Evolutionary conservation across 2,888 invertebrate genomes (phyloP), one percentile per base, ranked within the genome.

Genomic region (Myathropa florea): DNA sequence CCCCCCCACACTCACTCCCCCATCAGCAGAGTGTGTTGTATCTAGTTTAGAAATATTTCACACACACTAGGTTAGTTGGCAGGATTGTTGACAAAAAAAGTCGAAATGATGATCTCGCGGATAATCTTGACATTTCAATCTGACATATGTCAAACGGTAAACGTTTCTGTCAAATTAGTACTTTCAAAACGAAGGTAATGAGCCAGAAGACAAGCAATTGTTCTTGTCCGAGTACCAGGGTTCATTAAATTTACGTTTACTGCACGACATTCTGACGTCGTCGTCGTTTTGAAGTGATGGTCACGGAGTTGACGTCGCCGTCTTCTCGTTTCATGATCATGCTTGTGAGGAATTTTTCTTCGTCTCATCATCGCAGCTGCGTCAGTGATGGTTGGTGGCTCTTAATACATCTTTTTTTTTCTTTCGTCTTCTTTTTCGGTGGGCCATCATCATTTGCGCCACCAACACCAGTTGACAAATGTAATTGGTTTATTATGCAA

Each of bases 401-500:
- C n/a, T 12, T 14, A 39, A n/a, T 21, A 23, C 23, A 21, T 7
- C 3, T 3, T 39, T 39, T 46, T 68, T 68, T 61, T 55, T 14
- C 36, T 18, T 64, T 36, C 23, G 23, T 46, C 30, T 81, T 4
- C 21, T 21, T 72, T 39, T 83, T 67, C n/a, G 59, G 65, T 33
- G 71, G 33, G 53, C 28, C 6, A 9, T 46, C 39, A 33, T 26
- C 36, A 18, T 60, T 39, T 59, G 9, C 59, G 39, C 36, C 65
- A 71, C 12, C 64, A 61, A 46, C 53, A 57, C 39, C 75, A 80
- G 80, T 80, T 81, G 84, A 84, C 83, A 84, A 68, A 81, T 76
- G 80, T 81, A 84, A 84, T 81, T 72, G 80, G 76, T 71, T 76
- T 71, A 81, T 84, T 80, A 84, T 81, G 83, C 83, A 84, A 84